Conservation (phyloP, 2,888 invertebrate species). For the Hyalella azteca region DNA sequence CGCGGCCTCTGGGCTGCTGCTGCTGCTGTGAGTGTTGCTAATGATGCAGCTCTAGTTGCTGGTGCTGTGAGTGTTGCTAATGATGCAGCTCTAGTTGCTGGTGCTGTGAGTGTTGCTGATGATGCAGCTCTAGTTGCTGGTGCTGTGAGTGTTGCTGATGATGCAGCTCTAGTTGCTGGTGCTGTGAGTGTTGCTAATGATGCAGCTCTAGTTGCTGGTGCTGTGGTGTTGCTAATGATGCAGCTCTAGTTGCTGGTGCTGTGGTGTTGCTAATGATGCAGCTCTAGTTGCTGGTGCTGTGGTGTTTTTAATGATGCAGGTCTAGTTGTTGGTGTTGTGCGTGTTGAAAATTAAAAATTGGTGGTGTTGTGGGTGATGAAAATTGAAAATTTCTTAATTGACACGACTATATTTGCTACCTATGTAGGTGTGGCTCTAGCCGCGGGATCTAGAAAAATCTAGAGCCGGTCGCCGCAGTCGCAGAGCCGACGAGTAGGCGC, state of each 20-base stretch:
- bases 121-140: neutral
- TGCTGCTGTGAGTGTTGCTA: neutral
- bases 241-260: neutral
- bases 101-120: neutral
- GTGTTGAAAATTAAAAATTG: no score
- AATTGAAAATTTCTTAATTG: no score
- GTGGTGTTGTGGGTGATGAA: no score
- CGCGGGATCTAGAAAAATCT: no score
- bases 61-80: neutral
- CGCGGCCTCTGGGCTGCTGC: neutral
- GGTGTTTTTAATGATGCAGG: neutral
- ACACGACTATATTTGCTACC: no score
- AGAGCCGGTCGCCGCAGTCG: no score
- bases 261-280: neutral
- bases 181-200: neutral
- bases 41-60: neutral
- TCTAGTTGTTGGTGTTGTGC: neutral
- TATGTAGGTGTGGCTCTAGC: no score
- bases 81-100: neutral
- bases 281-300: neutral
- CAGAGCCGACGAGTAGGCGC: no score
- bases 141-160: neutral
- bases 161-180: neutral
- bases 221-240: neutral
- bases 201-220: neutral